Evolutionary conservation across 2,113 vertebrate species (phyloP), one percentile per base, ranked within the genome.

Genomic region (Mesocricetus auratus): DNA sequence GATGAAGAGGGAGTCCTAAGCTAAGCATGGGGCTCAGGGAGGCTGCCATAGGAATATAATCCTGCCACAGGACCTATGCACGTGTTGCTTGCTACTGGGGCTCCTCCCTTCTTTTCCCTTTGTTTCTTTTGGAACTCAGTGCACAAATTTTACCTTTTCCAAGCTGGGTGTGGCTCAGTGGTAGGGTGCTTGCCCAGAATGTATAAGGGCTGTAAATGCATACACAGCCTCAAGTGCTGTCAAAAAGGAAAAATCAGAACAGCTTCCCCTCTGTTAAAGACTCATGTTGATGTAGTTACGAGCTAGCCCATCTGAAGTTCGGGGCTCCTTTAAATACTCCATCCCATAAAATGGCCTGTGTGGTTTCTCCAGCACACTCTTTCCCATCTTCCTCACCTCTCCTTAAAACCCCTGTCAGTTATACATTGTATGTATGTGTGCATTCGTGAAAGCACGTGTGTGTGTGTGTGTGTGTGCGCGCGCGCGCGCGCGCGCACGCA

Each of bases 41-140:
- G 69, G 6, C 26, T 4, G 1, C n/a, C n/a, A n/a, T 39, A 39
- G 94, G 42, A 45, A 47, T 53, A 4, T 36, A 6, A 45, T 29
- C 36, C 62, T 33, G 26, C 64, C 71, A 10, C 50, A 29, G 89
- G 86, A 75, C 86, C 56, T 93, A 68, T 47, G 62, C 69, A 53
- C 15, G 0, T 45, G 36, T 22, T 7, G 3, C 39, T 58, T 5
- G 5, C 39, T 58, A 42, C n/a, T 1, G 50, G 9, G 2, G 16
- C 24, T n/a, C 47, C 36, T n/a, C 68, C 26, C 39, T 1, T 29
- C 33, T 1, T 17, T n/a, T n/a, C 73, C 17, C 17, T 33, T 77
- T 33, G 11, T 3, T 7, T 13, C 26, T 69, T 66, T 64, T 50
- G 19, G 36, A 3, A 22, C n/a, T 71, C n/a, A 9, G 60, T 11